A percentile compares a stretch with the other conserved stretches of the same genome.
Conservation (phyloP, 2,113 vertebrate genomes). For the Merops nubicus region DNA sequence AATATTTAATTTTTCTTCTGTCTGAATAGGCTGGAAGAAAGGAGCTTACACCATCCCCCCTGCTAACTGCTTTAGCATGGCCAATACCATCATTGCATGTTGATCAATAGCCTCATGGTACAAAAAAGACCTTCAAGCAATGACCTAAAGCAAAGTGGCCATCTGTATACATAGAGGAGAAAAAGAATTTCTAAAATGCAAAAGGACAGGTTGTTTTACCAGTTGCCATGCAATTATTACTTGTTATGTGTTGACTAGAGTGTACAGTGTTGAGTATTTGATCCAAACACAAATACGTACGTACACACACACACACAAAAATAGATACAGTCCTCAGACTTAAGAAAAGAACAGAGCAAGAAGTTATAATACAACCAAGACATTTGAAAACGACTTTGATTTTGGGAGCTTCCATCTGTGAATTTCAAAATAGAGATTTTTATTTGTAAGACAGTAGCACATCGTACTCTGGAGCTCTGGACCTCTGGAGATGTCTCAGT, state of each 20-base stretch:
- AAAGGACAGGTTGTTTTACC: neutral
- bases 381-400: neutral
- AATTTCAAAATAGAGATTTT: neutral
- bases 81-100: neutral
- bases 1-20: neutral
- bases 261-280: neutral
- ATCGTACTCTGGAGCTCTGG: neutral
- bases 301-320: fast-evolving
- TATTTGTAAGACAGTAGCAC: neutral
- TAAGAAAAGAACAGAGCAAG: neutral
- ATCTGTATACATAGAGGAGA: neutral
- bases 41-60: neutral
- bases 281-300: neutral
- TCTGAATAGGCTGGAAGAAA: neutral
- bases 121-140: neutral
- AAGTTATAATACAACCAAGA: neutral
- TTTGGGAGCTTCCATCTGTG: neutral
- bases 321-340: neutral
- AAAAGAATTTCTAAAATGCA: neutral
- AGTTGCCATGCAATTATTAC: neutral
- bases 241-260: neutral
- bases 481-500: neutral
- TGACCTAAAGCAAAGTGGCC: neutral
- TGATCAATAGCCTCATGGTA: neutral
- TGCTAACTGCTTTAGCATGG: neutral